A percentile compares a stretch with the other conserved stretches of the same genome.
These are phyloP conservation scores for Bombylius major DNA, from an alignment of 2,888 invertebrate species.

Conservation along the genomic window DNA sequence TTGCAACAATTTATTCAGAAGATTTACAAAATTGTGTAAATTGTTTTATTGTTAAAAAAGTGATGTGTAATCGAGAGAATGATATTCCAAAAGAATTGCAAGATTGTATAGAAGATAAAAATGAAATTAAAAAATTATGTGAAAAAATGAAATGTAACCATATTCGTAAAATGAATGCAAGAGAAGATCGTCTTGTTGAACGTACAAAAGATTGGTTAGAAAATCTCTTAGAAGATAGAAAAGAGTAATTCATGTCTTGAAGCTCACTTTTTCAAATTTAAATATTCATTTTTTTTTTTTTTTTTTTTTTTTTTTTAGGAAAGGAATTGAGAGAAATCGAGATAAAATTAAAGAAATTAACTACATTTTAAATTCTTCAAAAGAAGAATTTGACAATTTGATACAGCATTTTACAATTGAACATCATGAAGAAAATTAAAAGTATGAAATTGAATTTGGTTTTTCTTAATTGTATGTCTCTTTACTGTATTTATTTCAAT, in stretches of 20 bases:
- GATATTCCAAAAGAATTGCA: slow-evolving; percentile 25
- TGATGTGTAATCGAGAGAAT: slow-evolving; percentile 20
- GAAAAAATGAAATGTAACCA: slow-evolving; percentile 64
- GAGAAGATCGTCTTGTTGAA: slow-evolving; percentile 59
- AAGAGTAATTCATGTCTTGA: slow-evolving; percentile 36
- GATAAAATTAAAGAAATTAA: too few species aligned
- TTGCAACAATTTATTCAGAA: slow-evolving; percentile 41
- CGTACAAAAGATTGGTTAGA: slow-evolving; percentile 61
- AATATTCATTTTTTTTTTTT: neutral
- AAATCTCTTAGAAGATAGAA: slow-evolving; percentile 50
- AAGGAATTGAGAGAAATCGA: slow-evolving; percentile 60
- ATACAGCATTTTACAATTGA: neutral
- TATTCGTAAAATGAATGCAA: slow-evolving; percentile 58
- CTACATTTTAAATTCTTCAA: too few species aligned
- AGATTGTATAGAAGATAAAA: slow-evolving; percentile 49
- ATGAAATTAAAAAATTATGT: slow-evolving; percentile 46
- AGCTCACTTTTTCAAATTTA: neutral
- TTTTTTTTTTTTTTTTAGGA: slow-evolving; percentile 42
- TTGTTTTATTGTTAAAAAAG: slow-evolving; percentile 24
- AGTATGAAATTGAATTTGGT: too few species aligned
- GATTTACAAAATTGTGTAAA: slow-evolving; percentile 26
- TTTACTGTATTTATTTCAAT: too few species aligned
- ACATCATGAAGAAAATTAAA: too few species aligned
- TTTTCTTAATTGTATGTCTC: too few species aligned
- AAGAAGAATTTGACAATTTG: too few species aligned